These are phyloP conservation scores for Timema podura DNA, from an alignment of 2,888 invertebrate species.

Conservation along the genomic window DNA sequence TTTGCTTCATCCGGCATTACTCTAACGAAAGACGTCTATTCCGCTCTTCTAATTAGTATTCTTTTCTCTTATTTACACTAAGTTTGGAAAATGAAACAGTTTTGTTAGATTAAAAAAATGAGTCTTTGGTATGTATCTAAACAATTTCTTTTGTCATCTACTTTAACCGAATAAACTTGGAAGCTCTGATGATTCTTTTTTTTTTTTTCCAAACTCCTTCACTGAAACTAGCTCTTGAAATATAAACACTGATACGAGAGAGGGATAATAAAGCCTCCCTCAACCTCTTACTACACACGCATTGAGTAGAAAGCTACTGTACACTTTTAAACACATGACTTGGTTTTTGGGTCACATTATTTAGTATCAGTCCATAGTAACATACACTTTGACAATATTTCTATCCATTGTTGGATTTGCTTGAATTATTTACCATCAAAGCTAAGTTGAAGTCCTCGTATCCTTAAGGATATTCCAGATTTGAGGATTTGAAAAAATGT, in stretches of 20 bases:
- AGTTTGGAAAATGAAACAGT: neutral
- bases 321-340: no score
- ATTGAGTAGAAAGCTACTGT: conserved; percentile 24
- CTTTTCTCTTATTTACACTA: neutral
- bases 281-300: conserved; percentile 27
- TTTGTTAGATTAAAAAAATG: conserved; percentile 13
- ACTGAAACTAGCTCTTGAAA: conserved; percentile 14
- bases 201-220: no score
- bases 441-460: no score
- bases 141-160: conserved; percentile 24
- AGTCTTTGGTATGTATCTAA: conserved; percentile 31
- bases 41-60: conserved; percentile 4
- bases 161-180: conserved; percentile 27
- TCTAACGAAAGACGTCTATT: conserved; percentile 6
- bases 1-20: conserved; percentile 9
- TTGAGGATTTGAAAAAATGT: no score
- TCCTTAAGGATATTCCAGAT: no score
- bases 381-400: no score
- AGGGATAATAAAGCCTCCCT: conserved; percentile 20
- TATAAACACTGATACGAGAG: conserved; percentile 11
- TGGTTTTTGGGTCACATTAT: no score
- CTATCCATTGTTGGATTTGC: no score
- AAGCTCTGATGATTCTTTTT: conserved; percentile 31
- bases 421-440: no score
- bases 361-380: no score